phyloP scores from a whole-genome alignment of 2,797 vertebrate genomes.

The Notamacropus eugenii region DNA sequence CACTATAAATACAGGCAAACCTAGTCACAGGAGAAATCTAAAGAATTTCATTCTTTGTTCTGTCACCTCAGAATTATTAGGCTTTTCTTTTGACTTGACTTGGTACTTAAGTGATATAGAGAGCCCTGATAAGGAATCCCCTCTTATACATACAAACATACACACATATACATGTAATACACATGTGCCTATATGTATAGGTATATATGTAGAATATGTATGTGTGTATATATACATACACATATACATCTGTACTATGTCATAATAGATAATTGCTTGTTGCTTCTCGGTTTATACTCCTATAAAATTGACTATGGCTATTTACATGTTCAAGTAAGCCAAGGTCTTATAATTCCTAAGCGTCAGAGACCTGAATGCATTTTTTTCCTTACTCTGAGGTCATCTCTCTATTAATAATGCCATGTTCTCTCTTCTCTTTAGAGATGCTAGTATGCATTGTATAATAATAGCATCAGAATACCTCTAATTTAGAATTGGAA shows the following conservation, averaged over 20 bases:
- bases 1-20: not conserved
- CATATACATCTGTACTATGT: not conserved
- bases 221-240: not conserved
- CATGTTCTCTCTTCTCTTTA: not conserved
- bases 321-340: not conserved
- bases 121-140: not conserved
- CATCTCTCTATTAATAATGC: not conserved
- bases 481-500: not conserved
- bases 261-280: not conserved
- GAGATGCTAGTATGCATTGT: not conserved
- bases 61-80: not conserved
- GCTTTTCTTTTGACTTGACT: not conserved
- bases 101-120: not conserved
- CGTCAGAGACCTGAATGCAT: not conserved
- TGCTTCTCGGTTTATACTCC: not conserved
- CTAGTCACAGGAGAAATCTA: not conserved
- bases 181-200: too few relatives aligned
- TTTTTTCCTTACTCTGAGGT: not conserved
- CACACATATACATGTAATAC: too few relatives aligned
- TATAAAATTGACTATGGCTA: not conserved
- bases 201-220: too few relatives aligned
- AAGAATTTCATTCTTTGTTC: not conserved
- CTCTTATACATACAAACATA: not conserved
- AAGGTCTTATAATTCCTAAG: not conserved
- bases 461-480: not conserved